Percentiles rank a stretch among this genome's conserved stretches.
These are phyloP conservation scores for Sitobion miscanthi DNA, from an alignment of 1,140 invertebrate genomes.

Conservation along the genomic window DNA sequence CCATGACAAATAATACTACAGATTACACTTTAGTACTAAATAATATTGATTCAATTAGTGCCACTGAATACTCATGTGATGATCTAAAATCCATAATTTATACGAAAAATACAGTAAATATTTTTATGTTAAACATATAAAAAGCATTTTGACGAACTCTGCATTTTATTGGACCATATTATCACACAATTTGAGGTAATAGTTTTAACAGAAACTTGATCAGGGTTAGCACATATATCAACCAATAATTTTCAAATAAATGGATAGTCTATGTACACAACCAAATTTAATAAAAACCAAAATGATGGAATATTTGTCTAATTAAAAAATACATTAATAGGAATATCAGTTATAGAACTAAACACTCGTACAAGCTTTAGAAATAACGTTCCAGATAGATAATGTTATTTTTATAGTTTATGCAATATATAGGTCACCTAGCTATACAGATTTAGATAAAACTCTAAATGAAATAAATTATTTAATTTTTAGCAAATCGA, in stretches of 20 bases:
- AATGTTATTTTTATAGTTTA: background rate
- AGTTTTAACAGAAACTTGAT: background rate
- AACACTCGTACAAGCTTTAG: background rate
- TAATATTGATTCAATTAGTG: too few relatives aligned
- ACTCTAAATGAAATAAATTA: background rate
- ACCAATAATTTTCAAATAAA: slow-evolving; percentile 13
- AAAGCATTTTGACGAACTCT: too few relatives aligned
- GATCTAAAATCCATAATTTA: too few relatives aligned
- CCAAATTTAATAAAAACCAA: slow-evolving; percentile 3
- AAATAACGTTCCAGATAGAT: background rate
- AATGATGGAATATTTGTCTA: slow-evolving; percentile 11
- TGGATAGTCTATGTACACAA: background rate
- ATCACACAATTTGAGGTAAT: background rate
- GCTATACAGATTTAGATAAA: background rate
- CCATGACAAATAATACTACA: too few relatives aligned
- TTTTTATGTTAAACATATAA: too few relatives aligned
- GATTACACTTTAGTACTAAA: too few relatives aligned
- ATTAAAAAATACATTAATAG: slow-evolving; percentile 11
- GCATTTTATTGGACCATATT: background rate
- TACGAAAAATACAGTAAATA: too few relatives aligned
- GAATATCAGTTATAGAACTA: background rate
- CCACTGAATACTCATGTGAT: too few relatives aligned
- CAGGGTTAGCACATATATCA: background rate
- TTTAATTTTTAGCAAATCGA: background rate
- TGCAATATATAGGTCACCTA: slow-evolving; percentile 15